Evolutionary conservation across 2,113 vertebrate genomes (phyloP).

Genomic region (Sylvilagus bachmani): DNA sequence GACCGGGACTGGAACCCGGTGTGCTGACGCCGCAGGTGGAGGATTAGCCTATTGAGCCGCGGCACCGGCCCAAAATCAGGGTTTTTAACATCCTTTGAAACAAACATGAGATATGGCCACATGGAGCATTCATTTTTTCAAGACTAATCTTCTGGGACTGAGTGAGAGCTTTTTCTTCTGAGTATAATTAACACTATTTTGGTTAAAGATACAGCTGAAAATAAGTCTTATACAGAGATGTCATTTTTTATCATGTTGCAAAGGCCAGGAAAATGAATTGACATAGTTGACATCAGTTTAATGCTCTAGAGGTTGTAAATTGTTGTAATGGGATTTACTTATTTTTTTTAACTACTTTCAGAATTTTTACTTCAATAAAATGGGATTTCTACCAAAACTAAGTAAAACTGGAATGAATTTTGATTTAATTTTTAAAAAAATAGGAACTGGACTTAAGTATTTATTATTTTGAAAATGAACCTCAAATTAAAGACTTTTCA

Average conservation of each 20-base stretch:
- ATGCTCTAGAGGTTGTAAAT: not conserved
- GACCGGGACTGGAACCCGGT: no score
- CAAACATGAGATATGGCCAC: not conserved
- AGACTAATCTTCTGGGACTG: not conserved
- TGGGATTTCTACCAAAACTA: constrained; percentile 46
- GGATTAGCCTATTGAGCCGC: no score
- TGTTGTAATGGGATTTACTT: not conserved
- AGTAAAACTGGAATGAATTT: constrained; percentile 12
- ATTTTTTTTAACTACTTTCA: not conserved
- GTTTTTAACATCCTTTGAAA: constrained; percentile 20
- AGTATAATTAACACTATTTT: constrained; percentile 37
- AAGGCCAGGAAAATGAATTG: constrained; percentile 40
- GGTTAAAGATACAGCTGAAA: constrained; percentile 42
- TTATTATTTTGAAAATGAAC: constrained; percentile 65
- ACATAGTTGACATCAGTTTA: constrained; percentile 45
- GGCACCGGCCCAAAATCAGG: no score
- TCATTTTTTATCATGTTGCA: constrained; percentile 41
- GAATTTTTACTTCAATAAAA: no score
- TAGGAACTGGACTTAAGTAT: constrained; percentile 29
- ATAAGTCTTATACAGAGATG: not conserved
- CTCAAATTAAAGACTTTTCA: constrained; percentile 55
- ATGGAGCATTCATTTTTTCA: not conserved
- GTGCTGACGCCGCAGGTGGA: no score
- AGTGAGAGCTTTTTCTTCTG: not conserved
- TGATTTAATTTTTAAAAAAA: constrained; percentile 42